These are phyloP conservation scores for Andrena fulva DNA, from an alignment of 2,888 invertebrate genomes.

Conservation along the genomic window DNA sequence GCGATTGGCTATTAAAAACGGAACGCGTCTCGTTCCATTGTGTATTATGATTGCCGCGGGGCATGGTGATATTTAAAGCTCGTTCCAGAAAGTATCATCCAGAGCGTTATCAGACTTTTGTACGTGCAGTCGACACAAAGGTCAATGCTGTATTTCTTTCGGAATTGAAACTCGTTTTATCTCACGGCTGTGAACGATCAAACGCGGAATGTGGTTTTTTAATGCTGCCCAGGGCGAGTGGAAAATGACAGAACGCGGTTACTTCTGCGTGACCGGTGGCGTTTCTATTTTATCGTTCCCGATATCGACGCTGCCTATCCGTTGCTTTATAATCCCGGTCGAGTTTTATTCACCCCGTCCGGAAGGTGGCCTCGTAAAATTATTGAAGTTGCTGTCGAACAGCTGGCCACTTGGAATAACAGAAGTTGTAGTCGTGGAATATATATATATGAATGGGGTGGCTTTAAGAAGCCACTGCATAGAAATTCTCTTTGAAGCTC, in stretches of 20 bases:
- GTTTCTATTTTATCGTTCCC: neutral
- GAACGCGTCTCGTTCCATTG: neutral
- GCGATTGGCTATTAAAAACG: slow-evolving; percentile 41
- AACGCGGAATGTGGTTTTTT: slow-evolving; percentile 11
- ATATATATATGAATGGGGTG: neutral
- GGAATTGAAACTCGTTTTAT: slow-evolving; percentile 7
- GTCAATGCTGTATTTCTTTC: neutral
- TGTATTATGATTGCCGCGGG: slow-evolving; percentile 29
- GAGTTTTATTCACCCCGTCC: neutral
- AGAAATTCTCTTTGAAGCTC: slow-evolving; percentile 11
- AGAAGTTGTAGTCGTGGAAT: neutral
- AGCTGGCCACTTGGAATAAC: slow-evolving; percentile 5
- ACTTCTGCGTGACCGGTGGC: neutral
- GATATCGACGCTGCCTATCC: neutral
- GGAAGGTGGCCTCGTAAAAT: neutral
- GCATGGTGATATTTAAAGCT: slow-evolving; percentile 25
- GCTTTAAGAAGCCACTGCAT: neutral
- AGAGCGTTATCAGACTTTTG: neutral
- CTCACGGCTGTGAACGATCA: neutral
- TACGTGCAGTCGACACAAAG: slow-evolving; percentile 1
- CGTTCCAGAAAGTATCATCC: slow-evolving; percentile 31
- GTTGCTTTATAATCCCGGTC: neutral
- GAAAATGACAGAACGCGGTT: neutral
- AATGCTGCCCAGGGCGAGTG: neutral
- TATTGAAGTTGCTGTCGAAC: slow-evolving; percentile 3